Percentiles rank a stretch among this genome's conserved stretches.
Conservation (phyloP, 2,113 vertebrate species). For the Catharus bicknelli region DNA sequence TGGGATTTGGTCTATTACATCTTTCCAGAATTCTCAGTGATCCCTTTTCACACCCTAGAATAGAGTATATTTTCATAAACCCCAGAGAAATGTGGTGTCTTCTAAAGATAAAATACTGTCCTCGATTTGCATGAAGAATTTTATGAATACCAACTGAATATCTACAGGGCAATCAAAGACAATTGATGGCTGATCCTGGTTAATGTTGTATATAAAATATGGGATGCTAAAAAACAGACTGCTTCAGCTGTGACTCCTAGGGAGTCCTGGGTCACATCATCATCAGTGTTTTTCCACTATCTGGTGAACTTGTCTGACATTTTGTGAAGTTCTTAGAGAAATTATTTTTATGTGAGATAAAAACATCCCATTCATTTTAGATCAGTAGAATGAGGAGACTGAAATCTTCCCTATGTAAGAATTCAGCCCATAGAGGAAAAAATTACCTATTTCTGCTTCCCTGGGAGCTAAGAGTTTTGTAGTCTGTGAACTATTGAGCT, state of each 20-base stretch:
- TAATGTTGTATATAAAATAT: not conserved
- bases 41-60: conserved; percentile 54
- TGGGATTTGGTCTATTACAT: conserved; percentile 36
- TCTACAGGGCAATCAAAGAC: conserved; percentile 1
- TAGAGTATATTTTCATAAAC: conserved; percentile 42
- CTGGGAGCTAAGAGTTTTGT: not conserved
- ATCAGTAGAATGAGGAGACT: not conserved
- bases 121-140: conserved; percentile 67
- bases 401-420: not conserved
- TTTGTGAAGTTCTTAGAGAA: not conserved
- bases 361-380: not conserved
- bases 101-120: conserved; percentile 65
- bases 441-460: not conserved
- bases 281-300: not conserved
- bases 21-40: conserved; percentile 45
- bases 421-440: not conserved
- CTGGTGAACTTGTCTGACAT: not conserved
- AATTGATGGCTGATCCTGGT: conserved; percentile 4
- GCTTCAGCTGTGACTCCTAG: not conserved
- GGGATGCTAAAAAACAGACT: not conserved
- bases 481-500: not conserved
- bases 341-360: not conserved
- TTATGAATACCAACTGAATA: conserved; percentile 54
- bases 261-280: not conserved
- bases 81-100: conserved; percentile 49